phyloP scores from a whole-genome alignment of 2,113 vertebrate species.

The Grus americana region DNA sequence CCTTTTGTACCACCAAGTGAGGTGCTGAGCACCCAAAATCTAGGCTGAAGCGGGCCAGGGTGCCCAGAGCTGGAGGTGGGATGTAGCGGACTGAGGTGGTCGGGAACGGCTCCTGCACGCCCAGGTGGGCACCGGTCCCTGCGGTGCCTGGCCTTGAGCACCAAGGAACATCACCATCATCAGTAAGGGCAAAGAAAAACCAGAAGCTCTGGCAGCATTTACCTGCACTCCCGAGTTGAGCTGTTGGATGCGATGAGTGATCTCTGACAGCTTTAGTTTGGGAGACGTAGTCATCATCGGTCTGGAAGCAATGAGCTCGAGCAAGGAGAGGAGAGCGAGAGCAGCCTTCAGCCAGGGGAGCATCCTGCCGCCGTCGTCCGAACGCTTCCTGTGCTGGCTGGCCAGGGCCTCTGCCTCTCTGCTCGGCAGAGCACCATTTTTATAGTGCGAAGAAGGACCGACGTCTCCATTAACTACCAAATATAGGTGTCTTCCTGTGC shows the following conservation, averaged over 20 bases:
- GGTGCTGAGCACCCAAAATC: not conserved
- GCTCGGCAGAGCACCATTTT: not conserved
- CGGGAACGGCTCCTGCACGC: not conserved
- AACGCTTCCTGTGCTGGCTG: not conserved
- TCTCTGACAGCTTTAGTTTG: not conserved
- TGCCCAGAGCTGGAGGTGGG: not conserved
- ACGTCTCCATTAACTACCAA: not conserved
- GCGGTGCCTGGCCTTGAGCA: not conserved
- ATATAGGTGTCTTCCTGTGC: constrained; percentile 57
- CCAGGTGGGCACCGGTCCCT: no score
- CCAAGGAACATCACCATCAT: not conserved
- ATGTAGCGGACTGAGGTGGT: not conserved
- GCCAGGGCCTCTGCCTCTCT: not conserved
- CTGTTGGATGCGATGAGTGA: not conserved
- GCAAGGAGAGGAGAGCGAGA: not conserved
- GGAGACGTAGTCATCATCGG: rapidly evolving
- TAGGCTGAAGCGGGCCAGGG: not conserved
- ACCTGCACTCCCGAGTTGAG: constrained; percentile 1
- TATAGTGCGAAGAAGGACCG: not conserved
- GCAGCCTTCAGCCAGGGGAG: not conserved
- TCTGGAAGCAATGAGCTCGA: not conserved
- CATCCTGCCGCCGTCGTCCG: not conserved
- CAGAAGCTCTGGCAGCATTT: not conserved
- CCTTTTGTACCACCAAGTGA: not conserved
- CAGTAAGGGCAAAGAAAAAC: not conserved